Evolutionary conservation across 2,113 vertebrate species (phyloP).

Genomic region (Erythrocercus mccallii): DNA sequence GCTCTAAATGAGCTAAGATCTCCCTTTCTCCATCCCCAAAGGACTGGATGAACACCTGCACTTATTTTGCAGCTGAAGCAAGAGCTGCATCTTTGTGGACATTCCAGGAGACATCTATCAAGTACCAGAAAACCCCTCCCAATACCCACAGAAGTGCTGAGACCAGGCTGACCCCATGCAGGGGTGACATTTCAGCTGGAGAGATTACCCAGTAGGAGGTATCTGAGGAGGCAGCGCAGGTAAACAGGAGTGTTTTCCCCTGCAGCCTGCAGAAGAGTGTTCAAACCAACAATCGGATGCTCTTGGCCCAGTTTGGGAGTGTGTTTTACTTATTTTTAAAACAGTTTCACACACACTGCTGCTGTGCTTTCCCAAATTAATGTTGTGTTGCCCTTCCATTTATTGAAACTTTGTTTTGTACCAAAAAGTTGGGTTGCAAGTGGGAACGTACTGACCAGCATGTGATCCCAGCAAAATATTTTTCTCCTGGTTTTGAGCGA

Average conservation of each 20-base stretch:
- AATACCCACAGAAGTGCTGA: neutral
- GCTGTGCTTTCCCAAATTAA: neutral
- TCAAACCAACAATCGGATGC: neutral
- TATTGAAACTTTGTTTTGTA: neutral
- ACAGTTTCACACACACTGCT: neutral
- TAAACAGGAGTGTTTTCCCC: neutral
- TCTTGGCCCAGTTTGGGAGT: neutral
- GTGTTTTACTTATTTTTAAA: neutral
- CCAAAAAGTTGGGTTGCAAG: neutral
- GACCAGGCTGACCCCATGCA: neutral
- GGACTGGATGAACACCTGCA: neutral
- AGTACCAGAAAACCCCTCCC: neutral
- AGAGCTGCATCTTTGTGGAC: neutral
- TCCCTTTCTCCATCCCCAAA: neutral
- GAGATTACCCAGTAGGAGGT: neutral
- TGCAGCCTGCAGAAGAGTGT: neutral
- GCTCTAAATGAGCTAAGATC: neutral
- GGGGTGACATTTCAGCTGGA: neutral
- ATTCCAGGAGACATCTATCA: neutral
- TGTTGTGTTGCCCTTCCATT: neutral
- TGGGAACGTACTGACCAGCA: neutral
- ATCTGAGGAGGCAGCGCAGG: neutral
- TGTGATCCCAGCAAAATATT: neutral
- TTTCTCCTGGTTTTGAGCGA: neutral
- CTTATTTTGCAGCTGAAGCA: neutral